Evolutionary conservation across 2,888 invertebrate species (phyloP).

Genomic region (Physocephala rufipes): DNA sequence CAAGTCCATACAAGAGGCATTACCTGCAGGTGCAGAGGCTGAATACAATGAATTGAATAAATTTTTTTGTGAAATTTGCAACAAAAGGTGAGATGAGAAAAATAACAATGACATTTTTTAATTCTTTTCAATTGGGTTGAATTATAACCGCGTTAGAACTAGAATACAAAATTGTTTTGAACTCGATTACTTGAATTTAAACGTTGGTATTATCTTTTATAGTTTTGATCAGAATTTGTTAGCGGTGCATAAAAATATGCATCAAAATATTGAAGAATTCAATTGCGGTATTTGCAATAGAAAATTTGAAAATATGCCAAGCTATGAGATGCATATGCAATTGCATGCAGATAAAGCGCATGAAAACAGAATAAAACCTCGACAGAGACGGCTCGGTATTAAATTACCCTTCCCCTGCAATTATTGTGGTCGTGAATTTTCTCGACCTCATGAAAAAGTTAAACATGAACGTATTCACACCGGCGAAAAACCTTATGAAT

Average conservation of each 20-base stretch:
- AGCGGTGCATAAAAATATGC: conserved; percentile 74
- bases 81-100: conserved; percentile 60
- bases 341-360: conserved; percentile 68
- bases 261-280: conserved; percentile 69
- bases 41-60: conserved; percentile 58
- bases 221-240: conserved; percentile 60
- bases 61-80: conserved; percentile 69
- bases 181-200: neutral
- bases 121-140: neutral
- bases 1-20: conserved; percentile 59
- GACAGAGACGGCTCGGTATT: conserved; percentile 15
- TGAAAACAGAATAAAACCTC: conserved; percentile 27
- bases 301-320: conserved; percentile 73
- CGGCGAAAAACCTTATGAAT: conserved; percentile 81
- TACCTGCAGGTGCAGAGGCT: conserved; percentile 58
- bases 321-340: conserved; percentile 78
- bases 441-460: conserved; percentile 81
- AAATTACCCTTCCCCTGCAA: conserved; percentile 71
- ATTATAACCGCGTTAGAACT: conserved; percentile 3
- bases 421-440: conserved; percentile 77
- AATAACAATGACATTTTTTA: neutral
- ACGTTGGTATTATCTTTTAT: neutral
- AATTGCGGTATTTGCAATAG: conserved; percentile 77
- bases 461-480: conserved; percentile 87
- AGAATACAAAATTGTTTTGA: neutral